Base-by-base conservation (phyloP, 30 jellyfish, hydroid and myxozoan genomes). In the Cassiopea andromeda region DNA sequence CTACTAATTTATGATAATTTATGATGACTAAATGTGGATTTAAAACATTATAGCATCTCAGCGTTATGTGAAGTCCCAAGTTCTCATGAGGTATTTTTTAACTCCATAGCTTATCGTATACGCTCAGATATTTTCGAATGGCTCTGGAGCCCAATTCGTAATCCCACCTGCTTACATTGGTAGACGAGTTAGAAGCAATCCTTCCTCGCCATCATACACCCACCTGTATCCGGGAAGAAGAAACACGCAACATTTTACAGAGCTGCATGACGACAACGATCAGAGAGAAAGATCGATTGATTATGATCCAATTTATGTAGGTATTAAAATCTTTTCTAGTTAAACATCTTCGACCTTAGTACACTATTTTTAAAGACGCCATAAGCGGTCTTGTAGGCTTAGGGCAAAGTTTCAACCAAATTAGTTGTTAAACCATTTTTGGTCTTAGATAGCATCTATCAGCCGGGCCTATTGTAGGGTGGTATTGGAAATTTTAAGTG, bases 101-200 rank as follows among this genome's bases (percentile, higher is more conserved):
- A 60, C 13, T 43, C 71, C 7, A 13, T 81, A 87, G 94, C 89
- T 87, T 19, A 73, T 78, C 46, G 94, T 87, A 44, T 87, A 87
- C 57, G 94, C 94, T 5, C 94, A 87, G 74, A 57, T 87, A 17
- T 87, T 87, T 80, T 69, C 94, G 57, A 87, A 78, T 77, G 87
- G 88, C 47, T 66, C 80, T 5, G 90, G 80, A 38, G 68, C 85
- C 10, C 90, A 77, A 68, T 82, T 69, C 60, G 90, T 87, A 38
- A 69, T 87, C 4, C 94, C 94, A 1, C 90, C 94, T 6, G 94
- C 94, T 3, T 87, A 61, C 78, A 87, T 87, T 50, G 94, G 94
- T 1, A 79, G 94, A 69, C 61, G 90, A 54, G 94, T 87, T 18
- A 90, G 82, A 60, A 87, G 94, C 87, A 87, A 69, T 72, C 94